Evolutionary conservation across 2,113 vertebrate species (phyloP).

Genomic region (Cariama cristata): DNA sequence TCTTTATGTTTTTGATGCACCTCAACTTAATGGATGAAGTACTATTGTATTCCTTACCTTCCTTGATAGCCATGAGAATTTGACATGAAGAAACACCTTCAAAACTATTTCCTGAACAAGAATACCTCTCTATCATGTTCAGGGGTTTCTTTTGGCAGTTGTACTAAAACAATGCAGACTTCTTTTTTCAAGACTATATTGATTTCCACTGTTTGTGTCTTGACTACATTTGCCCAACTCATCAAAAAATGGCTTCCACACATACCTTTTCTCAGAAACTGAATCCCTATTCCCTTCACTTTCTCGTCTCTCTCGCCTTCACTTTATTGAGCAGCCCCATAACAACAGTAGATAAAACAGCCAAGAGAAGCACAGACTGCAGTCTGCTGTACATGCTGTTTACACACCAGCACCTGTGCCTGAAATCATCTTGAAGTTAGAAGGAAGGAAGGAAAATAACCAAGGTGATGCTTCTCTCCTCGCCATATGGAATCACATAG

Average conservation of each 20-base stretch:
- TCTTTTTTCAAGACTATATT: neutral
- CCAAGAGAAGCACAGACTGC: neutral
- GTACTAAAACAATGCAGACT: neutral
- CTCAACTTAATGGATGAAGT: neutral
- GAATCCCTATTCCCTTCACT: neutral
- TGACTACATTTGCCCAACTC: neutral
- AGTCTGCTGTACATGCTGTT: neutral
- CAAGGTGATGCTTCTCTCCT: neutral
- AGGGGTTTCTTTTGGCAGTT: neutral
- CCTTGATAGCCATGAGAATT: neutral
- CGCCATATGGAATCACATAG: neutral
- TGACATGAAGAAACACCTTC: neutral
- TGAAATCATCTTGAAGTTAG: neutral
- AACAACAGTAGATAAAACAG: neutral
- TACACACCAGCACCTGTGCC: neutral
- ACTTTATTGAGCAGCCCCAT: neutral
- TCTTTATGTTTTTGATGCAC: neutral
- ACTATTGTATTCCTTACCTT: neutral
- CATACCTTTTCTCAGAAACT: neutral
- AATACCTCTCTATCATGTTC: neutral
- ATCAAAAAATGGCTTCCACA: neutral
- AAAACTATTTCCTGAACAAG: neutral
- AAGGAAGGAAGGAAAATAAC: neutral
- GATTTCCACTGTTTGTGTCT: neutral
- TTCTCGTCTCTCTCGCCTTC: neutral